Percentiles rank a stretch among this genome's conserved stretches.
Conservation (phyloP, 2,888 invertebrate species). For the Lampropteryx suffumata region DNA sequence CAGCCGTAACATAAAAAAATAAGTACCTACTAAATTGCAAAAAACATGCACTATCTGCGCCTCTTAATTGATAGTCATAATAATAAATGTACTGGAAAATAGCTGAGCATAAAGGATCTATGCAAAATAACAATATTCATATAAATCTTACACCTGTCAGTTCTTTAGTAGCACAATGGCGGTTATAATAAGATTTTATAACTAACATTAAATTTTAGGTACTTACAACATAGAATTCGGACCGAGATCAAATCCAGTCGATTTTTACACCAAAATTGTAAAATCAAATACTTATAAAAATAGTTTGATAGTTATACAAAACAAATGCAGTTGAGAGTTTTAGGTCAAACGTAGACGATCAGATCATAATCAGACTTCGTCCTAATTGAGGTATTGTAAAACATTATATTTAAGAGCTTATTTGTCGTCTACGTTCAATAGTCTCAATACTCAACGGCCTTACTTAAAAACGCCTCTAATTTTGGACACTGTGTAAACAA, state of each 20-base stretch:
- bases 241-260: slow-evolving; percentile 30
- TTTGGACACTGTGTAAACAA: too few relatives aligned
- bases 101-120: not conserved
- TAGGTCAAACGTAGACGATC: not conserved
- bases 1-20: not conserved
- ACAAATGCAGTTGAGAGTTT: slow-evolving; percentile 40
- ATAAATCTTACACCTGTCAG: not conserved
- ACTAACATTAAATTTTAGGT: slow-evolving; percentile 4
- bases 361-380: slow-evolving; percentile 3
- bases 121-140: too few relatives aligned
- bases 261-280: slow-evolving; percentile 22
- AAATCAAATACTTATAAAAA: slow-evolving; percentile 29
- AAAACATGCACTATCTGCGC: not conserved
- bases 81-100: not conserved
- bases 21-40: not conserved
- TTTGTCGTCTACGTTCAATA: not conserved
- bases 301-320: slow-evolving; percentile 27
- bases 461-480: too few relatives aligned
- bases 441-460: too few relatives aligned
- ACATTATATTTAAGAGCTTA: not conserved
- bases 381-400: not conserved
- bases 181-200: not conserved
- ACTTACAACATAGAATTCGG: slow-evolving; percentile 27
- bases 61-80: not conserved
- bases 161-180: not conserved